Percentiles rank a stretch among this genome's conserved stretches.
Evolutionary conservation across 1,140 invertebrate genomes (phyloP).

Genomic region (Zeugodacus cucurbitae): DNA sequence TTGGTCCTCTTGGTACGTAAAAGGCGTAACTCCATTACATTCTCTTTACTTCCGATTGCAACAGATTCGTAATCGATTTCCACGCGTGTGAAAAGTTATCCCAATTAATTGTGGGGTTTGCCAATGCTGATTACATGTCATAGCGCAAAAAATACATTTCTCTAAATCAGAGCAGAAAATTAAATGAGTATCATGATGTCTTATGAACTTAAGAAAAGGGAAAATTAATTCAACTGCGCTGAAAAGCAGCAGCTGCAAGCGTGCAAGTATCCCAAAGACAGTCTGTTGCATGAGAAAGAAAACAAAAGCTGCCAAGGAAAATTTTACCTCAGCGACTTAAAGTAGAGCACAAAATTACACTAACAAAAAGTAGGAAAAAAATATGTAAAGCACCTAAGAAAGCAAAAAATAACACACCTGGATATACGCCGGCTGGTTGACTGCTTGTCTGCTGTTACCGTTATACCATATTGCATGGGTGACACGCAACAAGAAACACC

Average conservation of each 20-base stretch:
- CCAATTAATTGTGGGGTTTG: not conserved
- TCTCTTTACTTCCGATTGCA: not conserved
- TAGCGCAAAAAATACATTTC: not conserved
- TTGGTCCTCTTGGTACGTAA: not conserved
- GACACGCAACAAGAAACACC: constrained; percentile 4
- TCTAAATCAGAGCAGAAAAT: not conserved
- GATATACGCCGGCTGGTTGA: not conserved
- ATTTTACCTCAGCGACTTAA: not conserved
- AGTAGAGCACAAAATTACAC: constrained; percentile 14
- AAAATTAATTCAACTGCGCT: not conserved
- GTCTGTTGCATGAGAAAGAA: not conserved
- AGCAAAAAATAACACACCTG: not conserved
- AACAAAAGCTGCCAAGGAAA: not conserved
- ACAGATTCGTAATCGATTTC: not conserved
- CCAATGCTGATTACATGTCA: not conserved
- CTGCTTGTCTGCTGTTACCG: not conserved
- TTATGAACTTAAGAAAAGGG: not conserved
- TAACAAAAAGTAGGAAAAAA: not conserved
- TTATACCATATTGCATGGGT: constrained; percentile 11
- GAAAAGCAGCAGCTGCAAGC: not conserved
- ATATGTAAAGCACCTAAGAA: not conserved
- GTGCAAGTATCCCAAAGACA: not conserved
- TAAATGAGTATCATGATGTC: not conserved
- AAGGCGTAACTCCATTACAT: not conserved
- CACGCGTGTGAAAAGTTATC: not conserved